Base-by-base conservation (phyloP, 2,888 invertebrate species). In the Drosophila cracens region DNA sequence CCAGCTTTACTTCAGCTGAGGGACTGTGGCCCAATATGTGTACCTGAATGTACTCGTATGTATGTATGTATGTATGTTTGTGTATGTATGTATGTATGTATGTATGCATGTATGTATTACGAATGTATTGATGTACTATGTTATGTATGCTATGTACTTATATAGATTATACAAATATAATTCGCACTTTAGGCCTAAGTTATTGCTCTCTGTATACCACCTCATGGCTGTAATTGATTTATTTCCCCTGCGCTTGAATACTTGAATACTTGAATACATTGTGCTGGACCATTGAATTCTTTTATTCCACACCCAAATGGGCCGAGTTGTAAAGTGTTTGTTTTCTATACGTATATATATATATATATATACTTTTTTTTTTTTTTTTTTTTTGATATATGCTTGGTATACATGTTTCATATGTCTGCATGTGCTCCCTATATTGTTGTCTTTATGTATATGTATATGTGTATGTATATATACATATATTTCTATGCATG, bases 361-460 rank as follows among this genome's bases (percentile, higher is more conserved):
- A 21, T 33, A 8, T 16, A n/a, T 38, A 16, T 16, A 6, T 21
- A 21, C 21, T 21, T 21, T 21, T 31, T 38, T 7, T 10, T 21
- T n/a, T 62, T 33, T 16, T 49, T 36, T 43, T 21, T n/a, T 60
- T 62, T 62, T 67, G 54, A 65, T 77, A 74, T 79, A 64, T 72
- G 72, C 64, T 65, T 73, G 83, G 85, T 83, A 79, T 85, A 83
- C 73, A 73, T 74, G 82, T 80, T 78, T 84, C 87, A 82, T 87
- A 83, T 83, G 84, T 82, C 60, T 82, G 78, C 83, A 84, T 46
- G 87, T 84, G 87, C 85, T 84, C 83, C 83, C 87, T 82, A 84
- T 81, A 67, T 52, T 63, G 68, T 64, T 52, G 68, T 64, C 46
- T 79, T 31, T 69, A n/a, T 58, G 51, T 33, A 18, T 25, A 25